Evolutionary conservation across 2,888 invertebrate species (phyloP).

Genomic region (Mimas tiliae): DNA sequence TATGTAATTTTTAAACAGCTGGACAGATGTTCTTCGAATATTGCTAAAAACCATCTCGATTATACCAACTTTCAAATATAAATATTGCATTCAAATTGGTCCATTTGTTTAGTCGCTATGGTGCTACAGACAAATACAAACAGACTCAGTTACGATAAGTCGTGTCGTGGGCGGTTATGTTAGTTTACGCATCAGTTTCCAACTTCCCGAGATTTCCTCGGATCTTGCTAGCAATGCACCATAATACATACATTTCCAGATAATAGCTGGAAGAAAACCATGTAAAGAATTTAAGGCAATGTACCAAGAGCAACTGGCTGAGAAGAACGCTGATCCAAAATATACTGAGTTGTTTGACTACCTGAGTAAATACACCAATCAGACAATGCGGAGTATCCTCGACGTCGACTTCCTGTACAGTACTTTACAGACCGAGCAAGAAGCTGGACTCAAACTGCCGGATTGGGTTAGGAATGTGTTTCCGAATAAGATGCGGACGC

Average conservation of each 20-base stretch:
- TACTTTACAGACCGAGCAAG: constrained; percentile 86
- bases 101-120: too few relatives aligned
- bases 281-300: constrained; percentile 70
- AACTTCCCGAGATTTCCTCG: too few relatives aligned
- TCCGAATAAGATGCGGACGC: constrained; percentile 86
- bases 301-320: constrained; percentile 77
- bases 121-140: too few relatives aligned
- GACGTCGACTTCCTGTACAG: constrained; percentile 90
- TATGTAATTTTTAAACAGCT: too few relatives aligned
- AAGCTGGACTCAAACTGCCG: constrained; percentile 88
- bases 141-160: too few relatives aligned
- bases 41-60: too few relatives aligned
- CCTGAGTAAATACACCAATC: constrained; percentile 81
- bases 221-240: too few relatives aligned
- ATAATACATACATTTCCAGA: constrained; percentile 44
- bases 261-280: constrained; percentile 70
- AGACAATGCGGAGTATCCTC: constrained; percentile 82
- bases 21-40: too few relatives aligned
- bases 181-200: too few relatives aligned
- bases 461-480: constrained; percentile 89
- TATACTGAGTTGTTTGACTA: constrained; percentile 87
- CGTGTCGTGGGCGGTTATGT: too few relatives aligned
- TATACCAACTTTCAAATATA: too few relatives aligned
- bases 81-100: too few relatives aligned
- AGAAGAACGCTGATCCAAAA: constrained; percentile 78